Percentiles rank a stretch among this genome's conserved stretches.
Conservation (phyloP, 2,797 vertebrate genomes). For the Paratrypauchen microcephalus region DNA sequence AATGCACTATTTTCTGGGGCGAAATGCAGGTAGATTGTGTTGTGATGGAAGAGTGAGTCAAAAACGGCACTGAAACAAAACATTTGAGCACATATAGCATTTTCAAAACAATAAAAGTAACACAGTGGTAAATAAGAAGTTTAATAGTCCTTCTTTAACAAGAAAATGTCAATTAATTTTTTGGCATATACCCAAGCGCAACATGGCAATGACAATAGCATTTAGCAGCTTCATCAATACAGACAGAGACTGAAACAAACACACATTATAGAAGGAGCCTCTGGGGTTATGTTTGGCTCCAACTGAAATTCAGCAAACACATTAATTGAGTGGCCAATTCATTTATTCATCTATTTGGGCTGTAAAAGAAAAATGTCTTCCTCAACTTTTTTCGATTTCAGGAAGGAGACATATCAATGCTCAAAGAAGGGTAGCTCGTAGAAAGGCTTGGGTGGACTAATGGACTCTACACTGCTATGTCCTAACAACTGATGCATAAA, state of each 20-base stretch:
- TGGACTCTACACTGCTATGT: not conserved
- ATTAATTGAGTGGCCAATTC: conserved; percentile 10
- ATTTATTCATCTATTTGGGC: conserved; percentile 53
- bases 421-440: conserved; percentile 23
- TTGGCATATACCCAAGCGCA: not conserved
- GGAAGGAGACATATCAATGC: conserved; percentile 25
- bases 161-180: too few species aligned
- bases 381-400: conserved; percentile 39
- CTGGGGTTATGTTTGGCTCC: conserved; percentile 21
- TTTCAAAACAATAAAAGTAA: too few species aligned
- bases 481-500: not conserved
- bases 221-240: conserved; percentile 18
- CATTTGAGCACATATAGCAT: too few species aligned
- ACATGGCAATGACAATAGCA: conserved; percentile 15
- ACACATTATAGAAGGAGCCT: conserved; percentile 53
- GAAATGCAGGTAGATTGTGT: too few species aligned
- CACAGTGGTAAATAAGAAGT: too few species aligned
- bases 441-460: conserved; percentile 8
- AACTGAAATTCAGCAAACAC: not conserved
- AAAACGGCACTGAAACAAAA: too few species aligned
- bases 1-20: too few species aligned
- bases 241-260: conserved; percentile 27
- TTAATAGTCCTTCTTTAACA: too few species aligned
- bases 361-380: conserved; percentile 38
- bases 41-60: too few species aligned